phyloP scores from a whole-genome alignment of 2,888 invertebrate species.

The Drosophila buzzatii region DNA sequence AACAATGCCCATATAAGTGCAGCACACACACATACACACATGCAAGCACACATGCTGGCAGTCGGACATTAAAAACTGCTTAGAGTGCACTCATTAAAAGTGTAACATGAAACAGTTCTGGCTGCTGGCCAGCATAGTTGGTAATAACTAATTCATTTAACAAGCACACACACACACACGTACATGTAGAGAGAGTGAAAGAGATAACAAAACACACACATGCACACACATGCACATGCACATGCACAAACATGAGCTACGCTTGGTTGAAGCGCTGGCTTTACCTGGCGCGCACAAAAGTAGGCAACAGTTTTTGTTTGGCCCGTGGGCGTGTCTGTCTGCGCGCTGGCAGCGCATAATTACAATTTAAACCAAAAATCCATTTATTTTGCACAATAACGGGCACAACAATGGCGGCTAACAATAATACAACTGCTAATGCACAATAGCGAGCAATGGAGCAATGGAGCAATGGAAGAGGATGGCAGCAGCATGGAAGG shows the following conservation, averaged over 20 bases:
- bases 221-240: neutral
- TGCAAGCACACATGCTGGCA: constrained; percentile 9
- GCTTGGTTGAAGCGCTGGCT: constrained; percentile 40
- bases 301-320: constrained; percentile 50
- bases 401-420: constrained; percentile 70
- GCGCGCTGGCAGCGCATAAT: constrained; percentile 63
- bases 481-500: neutral
- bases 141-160: constrained; percentile 80
- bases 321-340: constrained; percentile 1
- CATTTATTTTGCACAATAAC: constrained; percentile 82
- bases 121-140: constrained; percentile 39
- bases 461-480: neutral
- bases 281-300: constrained; percentile 59
- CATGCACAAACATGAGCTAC: constrained; percentile 8
- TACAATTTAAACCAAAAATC: constrained; percentile 81
- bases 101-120: constrained; percentile 64
- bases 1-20: constrained; percentile 69
- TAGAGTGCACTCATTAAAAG: constrained; percentile 78
- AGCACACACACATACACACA: constrained; percentile 8
- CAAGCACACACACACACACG: constrained; percentile 36
- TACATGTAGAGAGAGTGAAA: neutral
- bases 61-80: constrained; percentile 64
- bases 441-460: constrained; percentile 50
- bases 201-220: constrained; percentile 9
- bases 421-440: constrained; percentile 71